phyloP scores from a whole-genome alignment of 1,140 invertebrate species.

The Doryteuthis pealeii region DNA sequence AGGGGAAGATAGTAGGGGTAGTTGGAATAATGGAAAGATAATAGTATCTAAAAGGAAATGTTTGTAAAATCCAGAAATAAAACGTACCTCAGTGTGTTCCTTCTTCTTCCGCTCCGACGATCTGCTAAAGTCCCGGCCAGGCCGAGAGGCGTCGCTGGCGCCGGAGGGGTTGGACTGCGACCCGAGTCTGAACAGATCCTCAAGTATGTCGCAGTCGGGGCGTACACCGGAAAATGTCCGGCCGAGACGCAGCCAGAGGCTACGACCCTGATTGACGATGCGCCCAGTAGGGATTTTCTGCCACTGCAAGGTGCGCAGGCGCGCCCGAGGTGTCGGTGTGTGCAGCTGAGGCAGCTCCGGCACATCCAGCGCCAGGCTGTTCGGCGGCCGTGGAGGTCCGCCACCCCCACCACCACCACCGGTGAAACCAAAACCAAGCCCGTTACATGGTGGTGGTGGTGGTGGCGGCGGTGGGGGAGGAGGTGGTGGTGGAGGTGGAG shows the following conservation, averaged over 20 bases:
- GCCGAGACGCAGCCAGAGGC: conserved; percentile 82
- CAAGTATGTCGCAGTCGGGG: conserved; percentile 60
- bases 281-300: conserved; percentile 53
- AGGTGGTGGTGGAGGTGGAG: conserved; percentile 6
- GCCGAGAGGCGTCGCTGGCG: conserved; percentile 19
- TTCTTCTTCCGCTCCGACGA: conserved; percentile 49
- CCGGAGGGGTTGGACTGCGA: conserved; percentile 11
- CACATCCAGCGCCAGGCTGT: not conserved
- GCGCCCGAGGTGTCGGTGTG: conserved; percentile 50
- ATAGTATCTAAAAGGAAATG: no score
- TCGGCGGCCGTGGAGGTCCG: conserved; percentile 25
- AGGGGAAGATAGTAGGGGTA: no score
- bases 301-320: conserved; percentile 56
- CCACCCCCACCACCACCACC: conserved; percentile 23
- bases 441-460: conserved; percentile 55
- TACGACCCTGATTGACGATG: conserved; percentile 39
- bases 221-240: conserved; percentile 73
- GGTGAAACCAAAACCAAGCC: conserved; percentile 31
- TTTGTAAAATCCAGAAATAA: no score
- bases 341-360: conserved; percentile 51
- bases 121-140: conserved; percentile 30
- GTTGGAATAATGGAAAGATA: no score
- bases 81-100: conserved; percentile 45
- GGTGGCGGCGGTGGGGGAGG: conserved; percentile 48
- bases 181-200: conserved; percentile 51